These are phyloP conservation scores for Athrips mouffetella DNA, from an alignment of 2,888 invertebrate genomes.

Conservation along the genomic window DNA sequence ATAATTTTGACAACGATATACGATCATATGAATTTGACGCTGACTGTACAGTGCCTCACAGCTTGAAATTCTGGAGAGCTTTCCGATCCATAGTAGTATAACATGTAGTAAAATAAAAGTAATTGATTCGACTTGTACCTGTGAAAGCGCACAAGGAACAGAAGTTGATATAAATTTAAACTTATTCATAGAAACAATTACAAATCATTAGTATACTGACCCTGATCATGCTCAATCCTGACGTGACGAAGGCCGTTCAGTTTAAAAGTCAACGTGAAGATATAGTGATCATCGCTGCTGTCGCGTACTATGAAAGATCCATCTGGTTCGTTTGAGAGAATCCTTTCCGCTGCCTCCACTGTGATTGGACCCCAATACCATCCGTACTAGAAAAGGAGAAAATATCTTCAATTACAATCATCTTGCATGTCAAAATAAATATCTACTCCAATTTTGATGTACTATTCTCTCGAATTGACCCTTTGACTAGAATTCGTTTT, in stretches of 20 bases:
- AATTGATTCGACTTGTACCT: too few species aligned
- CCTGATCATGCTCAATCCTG: conserved; percentile 96
- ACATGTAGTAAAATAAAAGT: too few species aligned
- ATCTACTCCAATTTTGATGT: background rate
- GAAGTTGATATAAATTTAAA: background rate
- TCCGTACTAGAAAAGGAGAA: conserved; percentile 82
- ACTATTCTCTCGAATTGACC: too few species aligned
- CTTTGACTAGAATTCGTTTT: too few species aligned
- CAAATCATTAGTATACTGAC: conserved; percentile 63
- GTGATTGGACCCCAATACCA: conserved; percentile 98
- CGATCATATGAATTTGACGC: too few species aligned
- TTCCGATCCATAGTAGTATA: too few species aligned
- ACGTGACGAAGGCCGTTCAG: conserved; percentile 94
- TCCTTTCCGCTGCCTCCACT: conserved; percentile 93
- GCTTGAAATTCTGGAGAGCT: too few species aligned
- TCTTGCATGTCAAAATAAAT: background rate
- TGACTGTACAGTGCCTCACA: too few species aligned
- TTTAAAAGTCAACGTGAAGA: conserved; percentile 95
- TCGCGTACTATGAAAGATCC: conserved; percentile 96
- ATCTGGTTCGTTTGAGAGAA: conserved; percentile 93
- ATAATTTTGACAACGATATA: too few species aligned
- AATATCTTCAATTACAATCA: background rate
- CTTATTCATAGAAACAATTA: background rate
- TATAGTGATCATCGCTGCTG: conserved; percentile 96
- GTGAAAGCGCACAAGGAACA: background rate